A percentile compares a stretch with the other conserved stretches of the same genome.
These are phyloP conservation scores for Xanthorhoe spadicearia DNA, from an alignment of 2,888 invertebrate genomes.

Conservation along the genomic window DNA sequence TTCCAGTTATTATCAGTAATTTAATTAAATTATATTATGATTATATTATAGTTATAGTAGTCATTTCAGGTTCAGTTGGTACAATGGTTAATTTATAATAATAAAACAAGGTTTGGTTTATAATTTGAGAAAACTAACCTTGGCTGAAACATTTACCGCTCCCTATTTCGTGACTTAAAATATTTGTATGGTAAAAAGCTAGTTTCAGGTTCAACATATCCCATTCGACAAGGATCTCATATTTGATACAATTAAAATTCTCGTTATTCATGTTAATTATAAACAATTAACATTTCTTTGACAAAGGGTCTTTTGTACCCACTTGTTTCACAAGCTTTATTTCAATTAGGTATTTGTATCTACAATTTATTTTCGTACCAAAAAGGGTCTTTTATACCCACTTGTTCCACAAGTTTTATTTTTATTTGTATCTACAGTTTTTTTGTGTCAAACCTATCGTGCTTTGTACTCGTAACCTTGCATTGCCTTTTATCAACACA, in stretches of 20 bases:
- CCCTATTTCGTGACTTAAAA: not conserved
- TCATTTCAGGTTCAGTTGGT: not conserved
- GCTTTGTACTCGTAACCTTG: constrained; percentile 34
- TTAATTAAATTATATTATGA: too few relatives aligned
- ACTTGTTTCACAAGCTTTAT: not conserved
- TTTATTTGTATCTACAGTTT: constrained; percentile 8
- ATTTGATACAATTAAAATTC: constrained; percentile 14
- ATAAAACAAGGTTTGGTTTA: not conserved
- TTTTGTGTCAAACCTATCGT: constrained; percentile 21
- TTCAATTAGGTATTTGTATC: not conserved
- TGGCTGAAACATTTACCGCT: not conserved
- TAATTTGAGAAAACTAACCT: not conserved
- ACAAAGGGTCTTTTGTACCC: constrained; percentile 3
- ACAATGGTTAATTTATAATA: too few relatives aligned
- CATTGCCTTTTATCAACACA: constrained; percentile 60
- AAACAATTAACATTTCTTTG: constrained; percentile 12
- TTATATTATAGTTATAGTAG: too few relatives aligned
- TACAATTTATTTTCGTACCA: constrained; percentile 7
- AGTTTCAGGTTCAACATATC: not conserved
- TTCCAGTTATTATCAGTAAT: too few relatives aligned
- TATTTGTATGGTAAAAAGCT: not conserved
- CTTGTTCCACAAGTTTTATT: not conserved
- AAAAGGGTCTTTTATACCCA: constrained; percentile 2
- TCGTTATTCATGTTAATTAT: constrained; percentile 19
- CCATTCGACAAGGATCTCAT: not conserved